These are phyloP conservation scores for Cyclargus thomasi DNA, from an alignment of 1,140 invertebrate genomes.

Conservation along the genomic window DNA sequence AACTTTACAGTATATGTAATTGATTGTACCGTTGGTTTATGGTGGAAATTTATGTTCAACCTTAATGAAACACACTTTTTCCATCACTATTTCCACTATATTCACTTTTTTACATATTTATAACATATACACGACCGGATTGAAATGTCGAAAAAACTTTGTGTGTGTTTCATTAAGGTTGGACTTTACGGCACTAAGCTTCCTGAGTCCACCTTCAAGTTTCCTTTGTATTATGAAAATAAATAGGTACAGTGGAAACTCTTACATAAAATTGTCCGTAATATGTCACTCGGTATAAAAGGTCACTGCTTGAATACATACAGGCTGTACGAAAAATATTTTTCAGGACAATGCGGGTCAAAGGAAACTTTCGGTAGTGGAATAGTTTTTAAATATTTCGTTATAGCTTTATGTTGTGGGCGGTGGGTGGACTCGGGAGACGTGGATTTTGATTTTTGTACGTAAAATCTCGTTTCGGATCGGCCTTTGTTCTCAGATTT, in stretches of 20 bases:
- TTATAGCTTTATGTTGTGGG: conserved; percentile 54
- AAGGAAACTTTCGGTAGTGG: conserved; percentile 65
- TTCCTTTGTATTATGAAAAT: neutral
- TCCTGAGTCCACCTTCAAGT: too few relatives aligned
- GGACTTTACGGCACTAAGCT: too few relatives aligned
- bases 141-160: too few relatives aligned
- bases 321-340: conserved; percentile 23
- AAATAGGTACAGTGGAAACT: neutral
- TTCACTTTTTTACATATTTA: too few relatives aligned
- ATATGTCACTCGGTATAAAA: neutral
- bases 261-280: neutral
- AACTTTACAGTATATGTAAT: too few relatives aligned
- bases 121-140: too few relatives aligned
- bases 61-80: too few relatives aligned
- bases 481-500: conserved; percentile 34
- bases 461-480: conserved; percentile 48
- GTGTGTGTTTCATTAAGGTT: too few relatives aligned
- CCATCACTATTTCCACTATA: too few relatives aligned
- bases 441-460: conserved; percentile 46
- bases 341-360: conserved; percentile 40
- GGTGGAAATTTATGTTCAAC: too few relatives aligned
- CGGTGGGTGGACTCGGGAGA: conserved; percentile 34
- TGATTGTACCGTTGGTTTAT: too few relatives aligned
- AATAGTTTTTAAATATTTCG: conserved; percentile 66
- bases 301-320: neutral